Evolutionary conservation across 2,888 invertebrate species (phyloP).

Genomic region (Alloscopus bannaensis): DNA sequence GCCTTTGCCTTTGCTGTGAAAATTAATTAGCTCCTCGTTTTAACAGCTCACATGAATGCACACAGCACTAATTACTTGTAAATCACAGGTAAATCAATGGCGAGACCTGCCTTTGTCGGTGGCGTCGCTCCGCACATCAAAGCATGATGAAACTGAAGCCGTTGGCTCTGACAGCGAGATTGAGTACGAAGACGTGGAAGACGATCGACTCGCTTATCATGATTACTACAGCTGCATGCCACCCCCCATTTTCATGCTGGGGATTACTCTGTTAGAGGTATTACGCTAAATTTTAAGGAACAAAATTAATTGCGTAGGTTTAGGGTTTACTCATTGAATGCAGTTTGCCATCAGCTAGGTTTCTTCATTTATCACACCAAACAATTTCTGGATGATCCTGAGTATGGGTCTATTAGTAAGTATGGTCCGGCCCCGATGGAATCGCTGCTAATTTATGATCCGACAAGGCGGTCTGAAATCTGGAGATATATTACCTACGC

Average conservation of each 20-base stretch:
- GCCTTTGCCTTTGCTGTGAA: too few relatives aligned
- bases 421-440: conserved; percentile 86
- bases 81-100: too few relatives aligned
- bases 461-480: conserved; percentile 87
- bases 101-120: too few relatives aligned
- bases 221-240: conserved; percentile 93
- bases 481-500: conserved; percentile 97
- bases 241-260: conserved; percentile 92
- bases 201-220: too few relatives aligned
- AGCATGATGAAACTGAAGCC: too few relatives aligned
- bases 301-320: not conserved
- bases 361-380: conserved; percentile 78
- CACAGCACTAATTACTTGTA: too few relatives aligned
- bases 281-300: conserved; percentile 22
- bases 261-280: conserved; percentile 93
- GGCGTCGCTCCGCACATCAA: too few relatives aligned
- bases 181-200: too few relatives aligned
- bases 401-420: conserved; percentile 75
- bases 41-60: too few relatives aligned
- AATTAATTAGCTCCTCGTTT: too few relatives aligned
- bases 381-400: conserved; percentile 74
- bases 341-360: conserved; percentile 76
- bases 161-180: too few relatives aligned
- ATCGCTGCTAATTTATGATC: conserved; percentile 90
- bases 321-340: too few relatives aligned